Evolutionary conservation across 2,888 invertebrate genomes (phyloP), one percentile per base, ranked within the genome.

Genomic region (Scaptomyza reducta): DNA sequence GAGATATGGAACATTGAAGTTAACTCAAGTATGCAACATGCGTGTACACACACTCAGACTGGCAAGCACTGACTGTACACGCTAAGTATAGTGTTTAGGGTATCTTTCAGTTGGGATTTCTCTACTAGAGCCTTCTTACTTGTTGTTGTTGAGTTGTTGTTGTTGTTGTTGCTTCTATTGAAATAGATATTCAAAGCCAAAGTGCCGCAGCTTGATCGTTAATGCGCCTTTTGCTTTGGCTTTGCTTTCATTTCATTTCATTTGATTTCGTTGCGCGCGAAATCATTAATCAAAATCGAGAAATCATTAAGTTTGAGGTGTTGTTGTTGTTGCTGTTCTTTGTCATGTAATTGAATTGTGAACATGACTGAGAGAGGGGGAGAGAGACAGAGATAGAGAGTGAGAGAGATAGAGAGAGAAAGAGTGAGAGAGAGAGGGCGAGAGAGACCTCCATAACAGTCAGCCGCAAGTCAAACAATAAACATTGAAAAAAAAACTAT

Each of bases 331-430:
- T 0, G 76, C 65, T 79, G 77, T 77, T 87, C 77, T 69, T 68
- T 55, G 45, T 41, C 67, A 84, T 81, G 88, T 81, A 87, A 81
- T 81, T 81, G 85, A 81, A 81, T 87, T 81, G 86, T 82, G 81
- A 87, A 87, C 83, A 86, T 46, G 69, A 18, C 42, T 49, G 14
- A 35, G 25, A 55, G 22, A 25, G 35, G 45, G 60, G 16, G 53
- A 10, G 13, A 22, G 18, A 42, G 22, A 27, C 49, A 10, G 13
- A 22, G 18, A 42, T 13, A 27, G 31, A 25, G 31, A 45, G 58
- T 18, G 46, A 13, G 22, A 18, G 41, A 9, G 14, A 38, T 3
- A 14, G 38, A 9, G 1, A n/a, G 14, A 56, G 51, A 63, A 44
- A 22, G 31, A 45, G 58, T 18, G 46, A 13, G 22, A 18, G 41